These are phyloP conservation scores for Allophyes oxyacanthae DNA, from an alignment of 2,888 invertebrate species.

Conservation along the genomic window DNA sequence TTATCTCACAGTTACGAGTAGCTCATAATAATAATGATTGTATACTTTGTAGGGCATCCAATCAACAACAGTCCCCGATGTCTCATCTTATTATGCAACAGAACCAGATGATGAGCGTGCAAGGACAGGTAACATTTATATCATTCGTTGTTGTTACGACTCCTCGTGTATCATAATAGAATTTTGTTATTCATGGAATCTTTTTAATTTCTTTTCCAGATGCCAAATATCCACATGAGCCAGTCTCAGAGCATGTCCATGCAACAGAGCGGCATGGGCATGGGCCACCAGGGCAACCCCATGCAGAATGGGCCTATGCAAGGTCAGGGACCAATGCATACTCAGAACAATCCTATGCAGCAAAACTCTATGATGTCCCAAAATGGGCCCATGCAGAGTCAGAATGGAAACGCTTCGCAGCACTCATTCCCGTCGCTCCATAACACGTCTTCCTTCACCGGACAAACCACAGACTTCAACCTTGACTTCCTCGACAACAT, in stretches of 20 bases:
- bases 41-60: slow-evolving; percentile 71
- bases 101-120: slow-evolving; percentile 87
- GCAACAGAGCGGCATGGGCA: slow-evolving; percentile 75
- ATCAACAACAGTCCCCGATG: slow-evolving; percentile 86
- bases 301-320: slow-evolving; percentile 69
- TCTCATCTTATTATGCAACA: slow-evolving; percentile 87
- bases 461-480: slow-evolving; percentile 91
- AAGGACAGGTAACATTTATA: slow-evolving; percentile 80
- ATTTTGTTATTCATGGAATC: not conserved
- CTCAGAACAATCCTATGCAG: slow-evolving; percentile 62
- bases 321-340: slow-evolving; percentile 65
- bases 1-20: slow-evolving; percentile 15
- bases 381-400: slow-evolving; percentile 61
- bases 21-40: slow-evolving; percentile 36
- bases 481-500: slow-evolving; percentile 96
- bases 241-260: slow-evolving; percentile 91
- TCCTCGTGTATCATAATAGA: not conserved
- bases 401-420: slow-evolving; percentile 52
- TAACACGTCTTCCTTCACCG: slow-evolving; percentile 82
- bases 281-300: slow-evolving; percentile 67
- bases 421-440: slow-evolving; percentile 77
- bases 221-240: slow-evolving; percentile 92
- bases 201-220: slow-evolving; percentile 75
- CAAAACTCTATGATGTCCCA: slow-evolving; percentile 70
- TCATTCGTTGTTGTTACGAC: slow-evolving; percentile 20